These are phyloP conservation scores for Conomelus anceps DNA, from an alignment of 2,888 invertebrate genomes.

Conservation along the genomic window DNA sequence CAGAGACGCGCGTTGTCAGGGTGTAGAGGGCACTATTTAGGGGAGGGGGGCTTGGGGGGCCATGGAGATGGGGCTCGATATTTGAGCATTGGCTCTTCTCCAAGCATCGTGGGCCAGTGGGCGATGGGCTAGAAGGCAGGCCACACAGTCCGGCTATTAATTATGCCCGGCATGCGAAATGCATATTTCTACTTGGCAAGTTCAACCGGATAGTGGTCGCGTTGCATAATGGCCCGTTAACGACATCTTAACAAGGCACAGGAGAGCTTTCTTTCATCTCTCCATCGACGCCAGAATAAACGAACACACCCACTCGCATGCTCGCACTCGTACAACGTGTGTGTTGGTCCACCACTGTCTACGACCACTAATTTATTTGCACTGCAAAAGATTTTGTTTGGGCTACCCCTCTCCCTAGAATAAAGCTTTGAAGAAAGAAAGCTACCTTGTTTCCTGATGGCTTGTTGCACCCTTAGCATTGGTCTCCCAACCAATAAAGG, in stretches of 20 bases:
- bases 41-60: too few relatives aligned
- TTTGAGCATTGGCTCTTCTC: neutral
- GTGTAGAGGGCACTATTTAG: neutral
- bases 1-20: neutral
- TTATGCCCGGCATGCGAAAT: neutral
- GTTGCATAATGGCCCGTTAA: neutral
- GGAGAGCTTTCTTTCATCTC: neutral
- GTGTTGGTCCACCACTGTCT: neutral
- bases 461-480: neutral
- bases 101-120: neutral
- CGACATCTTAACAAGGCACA: neutral
- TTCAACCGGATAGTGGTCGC: neutral
- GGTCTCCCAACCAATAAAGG: too few relatives aligned
- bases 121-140: neutral
- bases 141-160: neutral
- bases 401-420: too few relatives aligned
- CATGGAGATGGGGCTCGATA: neutral
- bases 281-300: neutral
- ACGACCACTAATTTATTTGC: neutral
- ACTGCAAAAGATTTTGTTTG: neutral
- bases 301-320: neutral
- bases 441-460: neutral
- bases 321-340: neutral
- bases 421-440: neutral
- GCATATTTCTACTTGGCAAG: neutral